Evolutionary conservation across 2,113 vertebrate genomes (phyloP).

Genomic region (Poeciliopsis retropinna): DNA sequence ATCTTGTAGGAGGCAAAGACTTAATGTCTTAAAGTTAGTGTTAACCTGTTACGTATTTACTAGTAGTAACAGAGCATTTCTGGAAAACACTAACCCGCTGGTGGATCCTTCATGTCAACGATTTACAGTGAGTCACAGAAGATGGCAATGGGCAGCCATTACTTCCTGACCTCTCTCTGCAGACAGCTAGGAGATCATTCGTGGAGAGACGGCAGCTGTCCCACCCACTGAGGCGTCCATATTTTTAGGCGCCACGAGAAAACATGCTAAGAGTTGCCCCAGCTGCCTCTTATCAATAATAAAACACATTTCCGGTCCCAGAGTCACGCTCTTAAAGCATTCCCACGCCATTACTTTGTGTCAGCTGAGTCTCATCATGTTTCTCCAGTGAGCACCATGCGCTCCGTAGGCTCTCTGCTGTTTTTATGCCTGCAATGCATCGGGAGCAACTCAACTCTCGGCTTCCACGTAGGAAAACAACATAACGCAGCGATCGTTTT

Average conservation of each 20-base stretch:
- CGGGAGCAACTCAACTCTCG: background rate
- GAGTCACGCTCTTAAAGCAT: constrained; percentile 48
- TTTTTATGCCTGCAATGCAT: background rate
- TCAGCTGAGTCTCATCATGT: constrained; percentile 13
- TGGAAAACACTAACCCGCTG: background rate
- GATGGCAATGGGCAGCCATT: background rate
- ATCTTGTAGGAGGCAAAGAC: background rate
- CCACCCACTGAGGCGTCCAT: constrained; percentile 10
- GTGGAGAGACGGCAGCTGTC: background rate
- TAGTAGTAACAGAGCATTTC: background rate
- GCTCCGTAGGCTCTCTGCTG: background rate
- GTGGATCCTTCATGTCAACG: background rate
- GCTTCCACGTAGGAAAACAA: constrained; percentile 2
- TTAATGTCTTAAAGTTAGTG: background rate
- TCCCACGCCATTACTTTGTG: constrained; percentile 16
- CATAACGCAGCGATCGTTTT: constrained; percentile 3
- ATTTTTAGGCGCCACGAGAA: constrained; percentile 22
- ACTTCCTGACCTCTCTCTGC: constrained; percentile 10
- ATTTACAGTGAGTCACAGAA: constrained; percentile 3
- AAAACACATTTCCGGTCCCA: constrained; percentile 36
- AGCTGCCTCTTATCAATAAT: constrained; percentile 70
- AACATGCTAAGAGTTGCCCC: constrained; percentile 43
- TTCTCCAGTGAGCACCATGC: background rate
- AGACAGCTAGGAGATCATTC: constrained; percentile 30
- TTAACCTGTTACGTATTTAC: background rate